phyloP scores from a whole-genome alignment of 2,797 vertebrate species.

The Merluccius polli region DNA sequence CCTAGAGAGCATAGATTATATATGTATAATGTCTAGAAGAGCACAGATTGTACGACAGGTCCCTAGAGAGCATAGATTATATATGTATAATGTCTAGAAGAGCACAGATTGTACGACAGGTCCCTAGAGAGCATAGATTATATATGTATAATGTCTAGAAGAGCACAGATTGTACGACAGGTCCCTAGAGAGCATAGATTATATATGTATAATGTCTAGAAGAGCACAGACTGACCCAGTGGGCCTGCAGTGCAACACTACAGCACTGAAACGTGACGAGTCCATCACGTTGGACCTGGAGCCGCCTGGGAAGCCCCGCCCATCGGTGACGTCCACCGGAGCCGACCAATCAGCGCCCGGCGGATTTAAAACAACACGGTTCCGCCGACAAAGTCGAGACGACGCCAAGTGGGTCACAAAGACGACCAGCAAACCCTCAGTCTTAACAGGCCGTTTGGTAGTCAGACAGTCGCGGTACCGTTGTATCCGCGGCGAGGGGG shows the following conservation, averaged over 20 bases:
- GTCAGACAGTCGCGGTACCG: no score
- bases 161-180: no score
- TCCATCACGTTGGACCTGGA: constrained; percentile 40
- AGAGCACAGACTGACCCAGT: no score
- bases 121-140: no score
- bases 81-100: background rate
- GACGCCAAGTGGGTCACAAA: background rate
- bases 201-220: no score
- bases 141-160: no score
- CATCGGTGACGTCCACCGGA: background rate
- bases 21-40: background rate
- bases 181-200: no score
- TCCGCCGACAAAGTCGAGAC: background rate
- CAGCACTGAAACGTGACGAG: constrained; percentile 45
- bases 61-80: background rate
- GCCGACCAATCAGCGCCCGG: background rate
- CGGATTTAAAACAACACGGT: background rate
- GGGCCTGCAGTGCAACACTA: background rate
- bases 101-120: no score
- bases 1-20: no score
- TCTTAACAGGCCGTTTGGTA: no score
- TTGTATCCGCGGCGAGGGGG: no score
- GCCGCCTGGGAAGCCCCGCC: constrained; percentile 51
- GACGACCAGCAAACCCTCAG: background rate
- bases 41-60: background rate